A percentile compares a stretch with the other conserved stretches of the same genome.
Conservation (phyloP, 1,140 invertebrate genomes). For the Liolophura sinensis region DNA sequence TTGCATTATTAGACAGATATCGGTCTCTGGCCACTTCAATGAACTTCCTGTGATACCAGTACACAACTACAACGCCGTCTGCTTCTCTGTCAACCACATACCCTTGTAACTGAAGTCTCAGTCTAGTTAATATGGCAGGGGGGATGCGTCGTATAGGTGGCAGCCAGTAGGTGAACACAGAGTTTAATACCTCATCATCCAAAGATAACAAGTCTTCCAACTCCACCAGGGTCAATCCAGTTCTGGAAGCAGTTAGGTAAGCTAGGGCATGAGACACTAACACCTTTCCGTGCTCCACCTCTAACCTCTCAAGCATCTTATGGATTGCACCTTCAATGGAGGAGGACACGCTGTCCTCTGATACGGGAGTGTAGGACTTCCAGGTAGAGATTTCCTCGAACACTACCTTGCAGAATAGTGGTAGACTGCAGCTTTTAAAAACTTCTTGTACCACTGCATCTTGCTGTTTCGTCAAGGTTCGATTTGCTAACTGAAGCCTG, state of each 20-base stretch:
- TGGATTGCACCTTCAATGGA: too few relatives aligned
- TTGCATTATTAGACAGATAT: slow-evolving; percentile 28
- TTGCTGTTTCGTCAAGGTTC: slow-evolving; percentile 30
- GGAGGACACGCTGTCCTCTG: too few relatives aligned
- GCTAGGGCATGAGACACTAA: slow-evolving; percentile 71
- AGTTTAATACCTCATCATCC: slow-evolving; percentile 49
- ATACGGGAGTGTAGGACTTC: too few relatives aligned
- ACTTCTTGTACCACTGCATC: slow-evolving; percentile 67
- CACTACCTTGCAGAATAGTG: slow-evolving; percentile 39
- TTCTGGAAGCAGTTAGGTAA: slow-evolving; percentile 62
- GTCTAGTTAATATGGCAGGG: too few relatives aligned
- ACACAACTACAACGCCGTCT: slow-evolving; percentile 42
- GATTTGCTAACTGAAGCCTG: background rate
- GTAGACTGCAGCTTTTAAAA: slow-evolving; percentile 34
- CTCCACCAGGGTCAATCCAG: slow-evolving; percentile 53
- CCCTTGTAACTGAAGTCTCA: slow-evolving; percentile 43
- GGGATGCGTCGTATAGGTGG: slow-evolving; percentile 41
- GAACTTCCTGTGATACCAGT: slow-evolving; percentile 38
- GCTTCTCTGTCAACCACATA: slow-evolving; percentile 31
- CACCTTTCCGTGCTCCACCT: slow-evolving; percentile 35
- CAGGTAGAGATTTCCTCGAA: slow-evolving; percentile 8
- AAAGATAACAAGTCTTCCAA: slow-evolving; percentile 54
- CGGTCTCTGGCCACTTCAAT: slow-evolving; percentile 20
- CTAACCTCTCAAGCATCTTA: slow-evolving; percentile 30
- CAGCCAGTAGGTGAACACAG: slow-evolving; percentile 33